phyloP scores from a whole-genome alignment of 2,113 vertebrate genomes.

The Piaya cayana region DNA sequence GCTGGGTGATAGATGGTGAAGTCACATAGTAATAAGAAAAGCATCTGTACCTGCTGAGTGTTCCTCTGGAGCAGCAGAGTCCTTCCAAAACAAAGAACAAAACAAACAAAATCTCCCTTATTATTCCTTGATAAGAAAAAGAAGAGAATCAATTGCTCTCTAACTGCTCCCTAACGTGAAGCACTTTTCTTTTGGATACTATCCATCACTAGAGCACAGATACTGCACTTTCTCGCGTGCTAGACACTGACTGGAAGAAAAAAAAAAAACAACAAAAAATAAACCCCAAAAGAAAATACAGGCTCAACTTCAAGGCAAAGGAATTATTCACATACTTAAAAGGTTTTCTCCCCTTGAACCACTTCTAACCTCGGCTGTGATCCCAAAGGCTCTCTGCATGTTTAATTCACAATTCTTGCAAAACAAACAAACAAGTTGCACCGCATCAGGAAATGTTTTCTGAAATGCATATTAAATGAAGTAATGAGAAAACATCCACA shows the following conservation, averaged over 20 bases:
- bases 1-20: background rate
- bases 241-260: background rate
- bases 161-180: background rate
- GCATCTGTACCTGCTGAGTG: background rate
- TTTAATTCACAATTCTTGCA: background rate
- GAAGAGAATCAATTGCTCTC: background rate
- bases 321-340: background rate
- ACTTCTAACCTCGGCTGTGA: background rate
- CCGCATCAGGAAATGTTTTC: background rate
- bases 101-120: background rate
- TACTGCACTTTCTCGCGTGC: background rate
- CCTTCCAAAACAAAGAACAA: background rate
- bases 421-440: slow-evolving; percentile 18
- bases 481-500: background rate
- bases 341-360: background rate
- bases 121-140: background rate
- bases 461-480: background rate
- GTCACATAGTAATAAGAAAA: accelerated
- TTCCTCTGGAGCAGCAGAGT: background rate
- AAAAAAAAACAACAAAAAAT: background rate
- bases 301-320: background rate
- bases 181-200: background rate
- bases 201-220: background rate
- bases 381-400: background rate
- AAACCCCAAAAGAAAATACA: background rate